Conservation (phyloP, 2,888 invertebrate species). For the Serrognathus titanus region DNA sequence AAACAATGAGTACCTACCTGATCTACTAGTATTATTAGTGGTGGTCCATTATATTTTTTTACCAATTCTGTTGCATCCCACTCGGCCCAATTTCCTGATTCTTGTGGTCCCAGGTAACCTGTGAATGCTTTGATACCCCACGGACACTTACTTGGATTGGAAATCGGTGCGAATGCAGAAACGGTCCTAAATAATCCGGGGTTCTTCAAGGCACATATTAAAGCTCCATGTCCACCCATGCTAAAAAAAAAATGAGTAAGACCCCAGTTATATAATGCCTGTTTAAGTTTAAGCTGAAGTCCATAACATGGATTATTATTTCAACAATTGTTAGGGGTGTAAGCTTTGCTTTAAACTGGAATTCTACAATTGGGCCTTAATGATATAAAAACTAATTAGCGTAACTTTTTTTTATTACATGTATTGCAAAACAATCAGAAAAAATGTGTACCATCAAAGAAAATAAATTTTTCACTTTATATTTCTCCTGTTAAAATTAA, state of each 20-base stretch:
- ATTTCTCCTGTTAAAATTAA: too few species aligned
- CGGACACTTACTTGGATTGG: slow-evolving; percentile 77
- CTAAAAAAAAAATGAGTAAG: slow-evolving; percentile 52
- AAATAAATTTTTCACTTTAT: too few species aligned
- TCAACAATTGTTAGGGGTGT: too few species aligned
- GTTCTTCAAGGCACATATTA: slow-evolving; percentile 85
- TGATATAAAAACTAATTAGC: too few species aligned
- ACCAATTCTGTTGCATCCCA: slow-evolving; percentile 89
- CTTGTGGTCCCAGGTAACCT: slow-evolving; percentile 73
- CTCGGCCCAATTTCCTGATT: slow-evolving; percentile 65
- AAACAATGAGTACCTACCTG: slow-evolving; percentile 58
- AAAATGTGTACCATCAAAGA: too few species aligned
- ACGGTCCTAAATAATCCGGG: slow-evolving; percentile 84
- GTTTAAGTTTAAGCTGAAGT: too few species aligned
- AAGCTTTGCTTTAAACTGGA: too few species aligned
- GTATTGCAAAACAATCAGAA: too few species aligned
- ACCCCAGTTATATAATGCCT: too few species aligned
- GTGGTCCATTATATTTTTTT: slow-evolving; percentile 78
- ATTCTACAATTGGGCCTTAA: too few species aligned
- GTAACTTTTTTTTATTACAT: too few species aligned
- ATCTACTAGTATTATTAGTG: slow-evolving; percentile 81
- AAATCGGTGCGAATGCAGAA: slow-evolving; percentile 94
- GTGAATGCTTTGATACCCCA: slow-evolving; percentile 88
- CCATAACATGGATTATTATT: too few species aligned
- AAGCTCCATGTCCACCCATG: slow-evolving; percentile 98